Conservation (phyloP, 2,888 invertebrate species). For the Alsophila aescularia region DNA sequence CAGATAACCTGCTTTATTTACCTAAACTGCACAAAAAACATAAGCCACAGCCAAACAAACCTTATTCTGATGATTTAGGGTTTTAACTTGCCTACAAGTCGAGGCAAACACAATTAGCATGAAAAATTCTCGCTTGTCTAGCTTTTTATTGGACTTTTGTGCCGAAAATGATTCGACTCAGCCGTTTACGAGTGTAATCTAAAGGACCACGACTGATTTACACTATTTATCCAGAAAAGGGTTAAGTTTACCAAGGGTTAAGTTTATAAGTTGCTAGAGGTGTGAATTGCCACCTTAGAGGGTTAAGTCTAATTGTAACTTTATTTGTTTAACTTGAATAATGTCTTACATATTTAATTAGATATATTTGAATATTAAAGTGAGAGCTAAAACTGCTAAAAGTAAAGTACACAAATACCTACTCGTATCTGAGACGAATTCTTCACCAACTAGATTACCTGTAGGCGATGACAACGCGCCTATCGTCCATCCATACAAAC, state of each 20-base stretch:
- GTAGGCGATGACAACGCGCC: too few relatives aligned
- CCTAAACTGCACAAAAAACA: not conserved
- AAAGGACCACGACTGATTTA: conserved; percentile 20
- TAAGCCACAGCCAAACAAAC: not conserved
- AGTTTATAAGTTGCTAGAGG: not conserved
- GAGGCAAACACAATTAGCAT: conserved; percentile 15
- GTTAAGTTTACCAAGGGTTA: not conserved
- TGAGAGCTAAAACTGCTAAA: too few relatives aligned
- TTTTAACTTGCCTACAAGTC: not conserved
- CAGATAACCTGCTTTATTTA: conserved; percentile 14
- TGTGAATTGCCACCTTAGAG: not conserved
- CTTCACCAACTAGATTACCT: too few relatives aligned
- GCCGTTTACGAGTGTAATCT: conserved; percentile 29
- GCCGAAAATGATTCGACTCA: conserved; percentile 28
- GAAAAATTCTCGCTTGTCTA: conserved; percentile 25
- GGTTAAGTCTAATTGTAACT: too few relatives aligned
- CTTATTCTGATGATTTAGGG: not conserved
- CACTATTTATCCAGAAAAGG: not conserved
- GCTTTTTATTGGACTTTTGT: conserved; percentile 27
- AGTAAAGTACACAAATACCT: too few relatives aligned
- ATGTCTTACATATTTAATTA: too few relatives aligned
- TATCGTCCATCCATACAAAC: too few relatives aligned
- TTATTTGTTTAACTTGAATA: too few relatives aligned
- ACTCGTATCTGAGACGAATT: too few relatives aligned
- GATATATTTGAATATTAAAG: too few relatives aligned